These are phyloP conservation scores for Bovichtus variegatus DNA, from an alignment of 2,797 vertebrate genomes.

Conservation along the genomic window DNA sequence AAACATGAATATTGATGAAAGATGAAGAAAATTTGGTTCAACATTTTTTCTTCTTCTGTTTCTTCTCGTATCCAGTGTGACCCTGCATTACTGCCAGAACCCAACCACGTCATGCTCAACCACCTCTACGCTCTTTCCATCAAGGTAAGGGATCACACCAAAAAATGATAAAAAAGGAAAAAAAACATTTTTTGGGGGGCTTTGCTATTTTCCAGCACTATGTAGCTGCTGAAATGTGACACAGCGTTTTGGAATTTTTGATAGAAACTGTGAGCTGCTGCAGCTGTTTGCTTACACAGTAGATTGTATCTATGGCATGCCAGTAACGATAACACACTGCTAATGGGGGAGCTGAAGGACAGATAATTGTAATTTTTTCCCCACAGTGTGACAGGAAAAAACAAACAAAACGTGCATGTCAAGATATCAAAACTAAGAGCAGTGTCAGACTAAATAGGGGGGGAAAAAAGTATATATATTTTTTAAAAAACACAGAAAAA, in stretches of 20 bases:
- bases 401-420: slow-evolving; percentile 10
- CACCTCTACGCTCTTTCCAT: slow-evolving; percentile 98
- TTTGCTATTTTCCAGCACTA: neutral
- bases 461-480: too few relatives aligned
- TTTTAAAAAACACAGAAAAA: too few relatives aligned
- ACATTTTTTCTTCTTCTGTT: neutral
- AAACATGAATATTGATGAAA: neutral
- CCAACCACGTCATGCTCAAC: slow-evolving; percentile 98
- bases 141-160: slow-evolving; percentile 86
- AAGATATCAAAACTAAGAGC: slow-evolving; percentile 14
- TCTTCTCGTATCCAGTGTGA: slow-evolving; percentile 89
- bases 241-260: slow-evolving; percentile 31
- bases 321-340: slow-evolving; percentile 39
- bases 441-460: neutral
- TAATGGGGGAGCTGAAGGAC: slow-evolving; percentile 27
- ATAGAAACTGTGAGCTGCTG: slow-evolving; percentile 16
- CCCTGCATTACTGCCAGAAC: slow-evolving; percentile 96
- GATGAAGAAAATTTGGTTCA: neutral
- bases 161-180: neutral
- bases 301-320: slow-evolving; percentile 24
- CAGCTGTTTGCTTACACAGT: slow-evolving; percentile 12
- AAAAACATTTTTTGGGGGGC: too few relatives aligned
- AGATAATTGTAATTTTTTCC: slow-evolving; percentile 20
- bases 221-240: slow-evolving; percentile 3
- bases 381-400: slow-evolving; percentile 29